Percentiles rank a stretch among this genome's conserved stretches.
Evolutionary conservation across 1,140 invertebrate genomes (phyloP).

Genomic region (Bombus turneri): DNA sequence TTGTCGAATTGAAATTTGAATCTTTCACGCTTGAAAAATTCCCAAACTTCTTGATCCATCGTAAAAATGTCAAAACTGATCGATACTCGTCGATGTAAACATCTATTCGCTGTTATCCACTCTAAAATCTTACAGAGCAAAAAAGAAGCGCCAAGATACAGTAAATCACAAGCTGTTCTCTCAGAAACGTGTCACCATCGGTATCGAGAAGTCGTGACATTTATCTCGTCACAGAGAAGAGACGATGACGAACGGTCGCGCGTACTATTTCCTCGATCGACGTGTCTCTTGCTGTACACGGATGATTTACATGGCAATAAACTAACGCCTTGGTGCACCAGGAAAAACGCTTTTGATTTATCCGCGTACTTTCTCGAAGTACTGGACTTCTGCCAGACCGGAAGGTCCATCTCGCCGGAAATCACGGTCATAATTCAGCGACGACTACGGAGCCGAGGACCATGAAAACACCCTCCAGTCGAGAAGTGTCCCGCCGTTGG

Average conservation of each 20-base stretch:
- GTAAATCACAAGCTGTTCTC: background rate
- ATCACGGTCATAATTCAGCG: slow-evolving; percentile 74
- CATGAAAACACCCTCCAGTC: slow-evolving; percentile 22
- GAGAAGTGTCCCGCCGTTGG: slow-evolving; percentile 19
- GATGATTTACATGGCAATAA: slow-evolving; percentile 73
- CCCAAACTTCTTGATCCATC: too few relatives aligned
- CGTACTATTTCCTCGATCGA: slow-evolving; percentile 57
- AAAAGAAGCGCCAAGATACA: background rate
- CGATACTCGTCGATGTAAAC: background rate
- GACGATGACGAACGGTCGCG: background rate
- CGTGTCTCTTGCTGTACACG: slow-evolving; percentile 8
- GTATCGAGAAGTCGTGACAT: background rate
- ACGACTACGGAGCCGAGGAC: background rate
- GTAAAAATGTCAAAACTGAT: too few relatives aligned
- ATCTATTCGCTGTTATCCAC: background rate
- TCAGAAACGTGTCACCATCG: background rate
- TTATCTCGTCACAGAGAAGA: background rate
- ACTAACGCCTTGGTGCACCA: slow-evolving; percentile 65
- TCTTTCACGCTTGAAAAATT: too few relatives aligned
- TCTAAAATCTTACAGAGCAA: too few relatives aligned
- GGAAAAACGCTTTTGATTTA: slow-evolving; percentile 70
- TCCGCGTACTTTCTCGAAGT: slow-evolving; percentile 67
- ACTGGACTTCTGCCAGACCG: slow-evolving; percentile 73
- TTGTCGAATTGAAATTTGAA: too few relatives aligned
- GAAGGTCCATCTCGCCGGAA: slow-evolving; percentile 78